These are phyloP conservation scores for Melanotaenia parkinsoni DNA, from an alignment of 2,797 vertebrate genomes.

Conservation along the genomic window DNA sequence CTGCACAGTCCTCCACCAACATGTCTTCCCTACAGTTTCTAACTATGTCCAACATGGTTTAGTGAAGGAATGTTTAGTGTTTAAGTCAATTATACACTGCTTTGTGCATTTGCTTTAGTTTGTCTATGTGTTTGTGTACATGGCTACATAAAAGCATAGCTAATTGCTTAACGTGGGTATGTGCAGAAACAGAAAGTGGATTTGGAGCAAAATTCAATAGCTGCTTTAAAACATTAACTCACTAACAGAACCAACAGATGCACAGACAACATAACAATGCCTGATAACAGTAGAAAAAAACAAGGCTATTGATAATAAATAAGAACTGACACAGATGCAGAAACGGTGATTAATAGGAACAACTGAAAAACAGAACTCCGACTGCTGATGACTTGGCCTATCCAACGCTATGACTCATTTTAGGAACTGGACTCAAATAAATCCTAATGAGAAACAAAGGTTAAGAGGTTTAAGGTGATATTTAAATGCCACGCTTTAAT, in stretches of 20 bases:
- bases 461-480: not conserved
- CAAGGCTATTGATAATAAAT: constrained; percentile 10
- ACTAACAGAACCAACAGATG: constrained; percentile 5
- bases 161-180: not conserved
- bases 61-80: constrained; percentile 48
- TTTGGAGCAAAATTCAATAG: constrained; percentile 5
- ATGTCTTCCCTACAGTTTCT: constrained; percentile 34
- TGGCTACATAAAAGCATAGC: constrained; percentile 17
- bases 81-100: constrained; percentile 64
- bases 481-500: not conserved
- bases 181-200: not conserved
- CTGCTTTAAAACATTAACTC: constrained; percentile 9
- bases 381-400: constrained; percentile 51
- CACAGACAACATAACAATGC: not conserved
- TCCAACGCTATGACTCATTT: constrained; percentile 51
- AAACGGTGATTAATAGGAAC: constrained; percentile 42
- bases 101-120: constrained; percentile 20
- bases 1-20: constrained; percentile 47
- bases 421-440: not conserved
- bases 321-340: constrained; percentile 6
- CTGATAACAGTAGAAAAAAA: constrained; percentile 7
- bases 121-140: constrained; percentile 14
- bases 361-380: constrained; percentile 27
- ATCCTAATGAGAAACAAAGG: not conserved
- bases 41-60: constrained; percentile 35